These are phyloP conservation scores for Pseudomyrmex sp. DNA, from an alignment of 1,140 invertebrate genomes.

Conservation along the genomic window DNA sequence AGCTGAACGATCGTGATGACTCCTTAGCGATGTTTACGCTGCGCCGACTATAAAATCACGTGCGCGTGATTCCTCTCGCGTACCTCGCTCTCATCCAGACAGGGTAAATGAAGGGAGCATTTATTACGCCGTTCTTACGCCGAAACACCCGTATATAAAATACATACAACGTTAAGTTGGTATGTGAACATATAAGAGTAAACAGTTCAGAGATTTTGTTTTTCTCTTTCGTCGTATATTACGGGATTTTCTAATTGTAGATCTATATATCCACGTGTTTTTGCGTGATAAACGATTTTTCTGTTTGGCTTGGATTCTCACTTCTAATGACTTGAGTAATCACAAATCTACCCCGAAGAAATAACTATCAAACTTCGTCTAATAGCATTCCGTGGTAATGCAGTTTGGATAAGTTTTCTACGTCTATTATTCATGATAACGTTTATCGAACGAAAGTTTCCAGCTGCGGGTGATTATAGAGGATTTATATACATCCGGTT, in stretches of 20 bases:
- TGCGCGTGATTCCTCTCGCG: not conserved
- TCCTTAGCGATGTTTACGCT: not conserved
- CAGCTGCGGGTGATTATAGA: constrained; percentile 49
- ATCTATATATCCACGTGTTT: not conserved
- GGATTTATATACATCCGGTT: constrained; percentile 45
- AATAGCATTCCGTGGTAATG: constrained; percentile 59
- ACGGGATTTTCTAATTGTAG: not conserved
- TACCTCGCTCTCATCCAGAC: not conserved
- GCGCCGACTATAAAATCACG: constrained; percentile 16
- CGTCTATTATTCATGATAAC: constrained; percentile 62
- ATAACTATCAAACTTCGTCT: constrained; percentile 57
- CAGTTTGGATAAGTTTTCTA: constrained; percentile 59
- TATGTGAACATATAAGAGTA: not conserved
- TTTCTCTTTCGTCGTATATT: not conserved
- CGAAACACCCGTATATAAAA: not conserved
- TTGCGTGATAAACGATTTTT: constrained; percentile 27
- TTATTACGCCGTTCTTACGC: not conserved
- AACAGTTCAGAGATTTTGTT: not conserved
- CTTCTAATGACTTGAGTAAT: constrained; percentile 47
- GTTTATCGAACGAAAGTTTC: constrained; percentile 59
- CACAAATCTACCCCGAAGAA: constrained; percentile 49
- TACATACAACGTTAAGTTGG: not conserved
- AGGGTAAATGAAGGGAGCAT: not conserved
- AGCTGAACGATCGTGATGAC: constrained; percentile 16
- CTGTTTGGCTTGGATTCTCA: not conserved